phyloP scores from a whole-genome alignment of 2,888 invertebrate genomes.

The Drosophila mimetica region DNA sequence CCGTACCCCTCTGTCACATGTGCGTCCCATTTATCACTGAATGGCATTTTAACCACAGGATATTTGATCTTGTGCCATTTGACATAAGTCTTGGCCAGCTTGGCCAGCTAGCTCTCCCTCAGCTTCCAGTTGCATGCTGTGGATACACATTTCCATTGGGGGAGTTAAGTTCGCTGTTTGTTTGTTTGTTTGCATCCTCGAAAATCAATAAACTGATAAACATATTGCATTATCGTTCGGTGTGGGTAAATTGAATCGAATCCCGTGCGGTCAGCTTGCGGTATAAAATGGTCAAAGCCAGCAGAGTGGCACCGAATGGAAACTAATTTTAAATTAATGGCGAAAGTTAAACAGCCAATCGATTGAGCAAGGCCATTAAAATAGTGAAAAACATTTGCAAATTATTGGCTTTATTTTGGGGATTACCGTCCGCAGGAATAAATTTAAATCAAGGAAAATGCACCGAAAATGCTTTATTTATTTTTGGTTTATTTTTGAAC shows the following conservation, averaged over 20 bases:
- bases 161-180: slow-evolving; percentile 17
- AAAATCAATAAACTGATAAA: slow-evolving; percentile 76
- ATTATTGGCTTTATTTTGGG: slow-evolving; percentile 8
- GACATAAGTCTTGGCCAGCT: slow-evolving; percentile 66
- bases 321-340: slow-evolving; percentile 59
- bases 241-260: slow-evolving; percentile 56
- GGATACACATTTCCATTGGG: slow-evolving; percentile 55
- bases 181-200: slow-evolving; percentile 36
- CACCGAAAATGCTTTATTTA: neutral
- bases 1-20: slow-evolving; percentile 10
- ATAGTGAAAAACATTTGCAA: slow-evolving; percentile 1
- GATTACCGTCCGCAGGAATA: neutral
- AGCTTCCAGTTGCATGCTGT: slow-evolving; percentile 30
- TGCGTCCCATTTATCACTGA: slow-evolving; percentile 75
- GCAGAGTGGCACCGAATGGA: slow-evolving; percentile 18
- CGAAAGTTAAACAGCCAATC: slow-evolving; percentile 18
- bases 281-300: slow-evolving; percentile 17
- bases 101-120: slow-evolving; percentile 29
- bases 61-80: slow-evolving; percentile 78
- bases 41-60: slow-evolving; percentile 78
- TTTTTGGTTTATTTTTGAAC: neutral
- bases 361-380: neutral
- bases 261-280: slow-evolving; percentile 24
- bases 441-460: neutral
- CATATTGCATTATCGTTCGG: slow-evolving; percentile 55